Conservation (phyloP, 2,888 invertebrate species). For the Eurytoma californica region DNA sequence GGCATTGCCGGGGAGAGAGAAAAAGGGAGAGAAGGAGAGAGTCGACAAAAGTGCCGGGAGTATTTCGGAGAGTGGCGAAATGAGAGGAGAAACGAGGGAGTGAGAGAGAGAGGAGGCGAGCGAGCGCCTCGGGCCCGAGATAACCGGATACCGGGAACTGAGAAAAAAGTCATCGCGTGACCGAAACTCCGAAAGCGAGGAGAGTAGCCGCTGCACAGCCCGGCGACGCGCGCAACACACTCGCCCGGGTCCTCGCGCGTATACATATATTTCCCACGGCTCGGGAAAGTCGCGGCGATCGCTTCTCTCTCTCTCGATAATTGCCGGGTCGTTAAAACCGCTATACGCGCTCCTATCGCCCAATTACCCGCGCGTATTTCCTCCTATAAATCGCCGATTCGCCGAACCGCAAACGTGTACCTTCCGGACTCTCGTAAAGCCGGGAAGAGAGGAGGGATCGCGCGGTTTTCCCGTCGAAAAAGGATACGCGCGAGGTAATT, state of each 20-base stretch:
- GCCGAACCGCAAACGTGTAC: constrained; percentile 10
- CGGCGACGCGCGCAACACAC: too few species aligned
- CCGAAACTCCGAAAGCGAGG: constrained; percentile 70
- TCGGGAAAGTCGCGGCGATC: background rate
- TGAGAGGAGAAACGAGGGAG: constrained; percentile 2
- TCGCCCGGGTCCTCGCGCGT: too few species aligned
- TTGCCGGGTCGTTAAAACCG: background rate
- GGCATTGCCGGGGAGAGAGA: constrained; percentile 21
- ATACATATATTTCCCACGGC: too few species aligned
- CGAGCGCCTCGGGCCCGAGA: constrained; percentile 45
- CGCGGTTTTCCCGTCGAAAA: constrained; percentile 28
- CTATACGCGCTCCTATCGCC: constrained; percentile 51
- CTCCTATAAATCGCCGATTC: constrained; percentile 7
- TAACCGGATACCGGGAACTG: constrained; percentile 72
- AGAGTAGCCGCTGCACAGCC: constrained; percentile 63
- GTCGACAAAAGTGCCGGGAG: constrained; percentile 25
- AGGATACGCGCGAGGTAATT: constrained; percentile 39
- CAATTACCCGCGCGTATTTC: constrained; percentile 41
- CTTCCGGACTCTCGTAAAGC: background rate
- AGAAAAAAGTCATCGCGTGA: constrained; percentile 74
- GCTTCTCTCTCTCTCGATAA: constrained; percentile 7
- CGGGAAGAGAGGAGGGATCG: background rate
- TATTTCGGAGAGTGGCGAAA: constrained; percentile 3
- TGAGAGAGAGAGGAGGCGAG: constrained; percentile 3
- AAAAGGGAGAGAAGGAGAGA: background rate